Evolutionary conservation across 2,113 vertebrate genomes (phyloP), one percentile per base, ranked within the genome.

Genomic region (Nymphicus hollandicus): DNA sequence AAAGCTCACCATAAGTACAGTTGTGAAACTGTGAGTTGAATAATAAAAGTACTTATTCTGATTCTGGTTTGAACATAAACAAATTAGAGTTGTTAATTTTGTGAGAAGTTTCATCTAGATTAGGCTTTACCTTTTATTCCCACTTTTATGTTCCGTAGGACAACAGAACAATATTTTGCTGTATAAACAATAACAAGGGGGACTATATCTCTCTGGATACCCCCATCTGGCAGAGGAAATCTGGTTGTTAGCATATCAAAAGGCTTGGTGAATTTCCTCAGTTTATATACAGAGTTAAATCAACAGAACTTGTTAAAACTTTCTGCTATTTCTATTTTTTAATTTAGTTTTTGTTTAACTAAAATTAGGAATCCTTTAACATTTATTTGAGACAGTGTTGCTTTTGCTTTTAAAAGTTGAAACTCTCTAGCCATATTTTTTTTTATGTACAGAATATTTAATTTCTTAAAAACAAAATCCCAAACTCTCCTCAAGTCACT

Each of bases 131-230:
- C 89, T 86, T 94, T 92, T 97, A 97, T 73, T 97, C 93, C 84
- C 87, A 17, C 71, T 93, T 70, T 84, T 33, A 33, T 93, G 96
- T 97, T 97, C 96, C 93, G 86, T 89, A 37, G 94, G 86, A 97
- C 79, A 95, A 96, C 68, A 93, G 84, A 97, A 96, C 88, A 95
- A 96, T 97, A 96, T 97, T 98, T 98, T 97, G 84, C 89, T 95
- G 60, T 93, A 94, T 97, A 98, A 98, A 97, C 96, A 98, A n/a
- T 95, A 97, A 33, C 96, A 88, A 86, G 96, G 44, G 97, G 96
- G 95, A 95, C 77, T 86, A 52, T 79, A 24, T 93, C 88, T 97
- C 86, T 96, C 86, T 24, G 85, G 97, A 95, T 93, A 43, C 52
- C 81, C 72, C 83, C 86, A 95, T 94, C 96, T 98, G 96, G 96